Percentiles rank a stretch among this genome's conserved stretches.
phyloP scores from a whole-genome alignment of 2,113 vertebrate genomes.

The Notechis scutatus region DNA sequence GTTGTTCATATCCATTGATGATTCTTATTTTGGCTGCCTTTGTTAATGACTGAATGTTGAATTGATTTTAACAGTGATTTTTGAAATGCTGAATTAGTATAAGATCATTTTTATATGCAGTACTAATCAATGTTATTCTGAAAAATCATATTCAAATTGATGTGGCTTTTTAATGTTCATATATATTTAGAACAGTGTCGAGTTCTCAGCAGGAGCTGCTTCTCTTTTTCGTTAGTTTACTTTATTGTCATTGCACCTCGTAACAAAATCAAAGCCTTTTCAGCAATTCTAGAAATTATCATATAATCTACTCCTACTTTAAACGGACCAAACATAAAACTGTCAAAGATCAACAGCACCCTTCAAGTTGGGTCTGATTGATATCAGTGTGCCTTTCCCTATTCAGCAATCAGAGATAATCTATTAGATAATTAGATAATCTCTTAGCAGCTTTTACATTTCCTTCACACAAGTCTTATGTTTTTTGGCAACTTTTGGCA shows the following conservation, averaged over 20 bases:
- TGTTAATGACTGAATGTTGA: neutral
- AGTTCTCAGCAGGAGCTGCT: neutral
- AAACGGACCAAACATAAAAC: neutral
- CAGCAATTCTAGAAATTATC: neutral
- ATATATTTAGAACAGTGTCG: neutral
- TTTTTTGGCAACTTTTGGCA: neutral
- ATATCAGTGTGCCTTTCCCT: neutral
- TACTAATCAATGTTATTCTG: neutral
- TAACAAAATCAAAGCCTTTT: neutral
- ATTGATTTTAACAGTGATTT: neutral
- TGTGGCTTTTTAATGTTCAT: neutral
- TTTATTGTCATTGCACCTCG: too few species aligned
- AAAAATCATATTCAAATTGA: neutral
- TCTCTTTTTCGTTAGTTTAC: neutral
- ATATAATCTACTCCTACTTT: neutral
- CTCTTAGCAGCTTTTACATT: neutral
- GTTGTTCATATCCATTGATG: neutral
- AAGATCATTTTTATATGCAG: neutral
- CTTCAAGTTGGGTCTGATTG: neutral
- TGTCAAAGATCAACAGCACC: neutral
- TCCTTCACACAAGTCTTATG: neutral
- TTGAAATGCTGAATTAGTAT: neutral
- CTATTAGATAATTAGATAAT: too few species aligned
- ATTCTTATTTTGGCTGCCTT: neutral
- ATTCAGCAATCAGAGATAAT: neutral